Evolutionary conservation across 1,140 invertebrate species (phyloP), one percentile per base, ranked within the genome.

Genomic region (Tetramorium alpestre): DNA sequence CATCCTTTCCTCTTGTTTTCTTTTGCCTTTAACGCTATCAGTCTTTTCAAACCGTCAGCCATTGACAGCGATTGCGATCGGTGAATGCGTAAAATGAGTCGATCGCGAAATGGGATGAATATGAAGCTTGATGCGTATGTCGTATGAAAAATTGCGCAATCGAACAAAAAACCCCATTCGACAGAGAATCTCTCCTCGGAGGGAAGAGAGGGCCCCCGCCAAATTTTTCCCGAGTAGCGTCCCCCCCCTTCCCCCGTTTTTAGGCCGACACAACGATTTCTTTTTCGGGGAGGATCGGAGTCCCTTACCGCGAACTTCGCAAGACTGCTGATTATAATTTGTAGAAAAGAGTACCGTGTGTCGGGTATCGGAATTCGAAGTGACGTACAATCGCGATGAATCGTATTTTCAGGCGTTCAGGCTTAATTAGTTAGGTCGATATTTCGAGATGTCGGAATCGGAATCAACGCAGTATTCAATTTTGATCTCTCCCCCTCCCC

Each of bases 381-480:
- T 38, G 56, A 47, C 16, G 41, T 5, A 38, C 33, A 47, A 25
- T 76, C 60, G 56, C 33, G 33, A 33, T 3, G 33, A 33, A 33
- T 33, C 33, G 33, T 33, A 33, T 33, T 33, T 33, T 33, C 33
- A 33, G 13, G 76, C 22, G 22, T n/a, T 47, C 33, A 22, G 51
- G 16, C 67, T 84, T 75, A 62, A 84, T 84, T 64, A 84, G 25
- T 84, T 84, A 84, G 80, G 80, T 73, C 80, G 69, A 75, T 84
- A 75, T 84, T 84, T 84, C 41, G 41, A 82, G 41, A 82, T 22
- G 41, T 33, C 25, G n/a, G 54, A 75, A 73, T 49, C 69, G 54
- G 13, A 54, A 60, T 54, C 64, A 7, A 3, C 69, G 54, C 69
- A 44, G 56, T 28, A 47, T 54, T 60, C 62, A 41, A 54, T 33